A percentile compares a stretch with the other conserved stretches of the same genome.
phyloP scores from a whole-genome alignment of 2,888 invertebrate species.

The Cephalotes varians region DNA sequence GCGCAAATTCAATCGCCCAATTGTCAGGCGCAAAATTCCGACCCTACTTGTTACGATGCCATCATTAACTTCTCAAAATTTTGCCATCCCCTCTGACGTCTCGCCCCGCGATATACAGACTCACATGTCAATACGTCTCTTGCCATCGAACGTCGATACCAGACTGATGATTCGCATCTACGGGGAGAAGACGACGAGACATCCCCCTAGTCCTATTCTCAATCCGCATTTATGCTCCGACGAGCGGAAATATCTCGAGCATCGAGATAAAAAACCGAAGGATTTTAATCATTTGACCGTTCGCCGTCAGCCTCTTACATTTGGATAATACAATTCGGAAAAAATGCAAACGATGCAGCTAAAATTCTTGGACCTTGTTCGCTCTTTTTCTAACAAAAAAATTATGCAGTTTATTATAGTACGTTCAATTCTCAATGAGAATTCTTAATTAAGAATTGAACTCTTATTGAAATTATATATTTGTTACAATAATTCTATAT shows the following conservation, averaged over 20 bases:
- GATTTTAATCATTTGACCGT: constrained; percentile 48
- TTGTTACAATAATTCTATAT: background rate
- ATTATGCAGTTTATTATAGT: background rate
- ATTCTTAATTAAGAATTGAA: background rate
- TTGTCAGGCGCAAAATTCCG: constrained; percentile 16
- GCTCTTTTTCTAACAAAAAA: background rate
- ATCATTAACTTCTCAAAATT: constrained; percentile 1
- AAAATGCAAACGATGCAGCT: background rate
- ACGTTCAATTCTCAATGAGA: background rate
- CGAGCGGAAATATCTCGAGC: constrained; percentile 38
- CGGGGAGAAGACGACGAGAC: constrained; percentile 30
- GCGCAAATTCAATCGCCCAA: background rate
- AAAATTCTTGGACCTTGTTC: background rate
- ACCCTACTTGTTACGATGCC: background rate
- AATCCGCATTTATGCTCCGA: constrained; percentile 42
- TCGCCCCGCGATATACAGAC: background rate
- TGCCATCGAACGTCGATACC: constrained; percentile 51
- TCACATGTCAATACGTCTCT: constrained; percentile 23
- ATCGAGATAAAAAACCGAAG: constrained; percentile 50
- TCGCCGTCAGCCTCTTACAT: background rate
- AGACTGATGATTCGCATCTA: constrained; percentile 36
- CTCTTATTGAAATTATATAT: background rate
- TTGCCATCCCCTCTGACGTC: background rate
- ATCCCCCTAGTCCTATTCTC: constrained; percentile 25
- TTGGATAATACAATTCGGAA: background rate